Base-by-base conservation (phyloP, 2,113 vertebrate genomes). In the Nematolebias whitei region DNA sequence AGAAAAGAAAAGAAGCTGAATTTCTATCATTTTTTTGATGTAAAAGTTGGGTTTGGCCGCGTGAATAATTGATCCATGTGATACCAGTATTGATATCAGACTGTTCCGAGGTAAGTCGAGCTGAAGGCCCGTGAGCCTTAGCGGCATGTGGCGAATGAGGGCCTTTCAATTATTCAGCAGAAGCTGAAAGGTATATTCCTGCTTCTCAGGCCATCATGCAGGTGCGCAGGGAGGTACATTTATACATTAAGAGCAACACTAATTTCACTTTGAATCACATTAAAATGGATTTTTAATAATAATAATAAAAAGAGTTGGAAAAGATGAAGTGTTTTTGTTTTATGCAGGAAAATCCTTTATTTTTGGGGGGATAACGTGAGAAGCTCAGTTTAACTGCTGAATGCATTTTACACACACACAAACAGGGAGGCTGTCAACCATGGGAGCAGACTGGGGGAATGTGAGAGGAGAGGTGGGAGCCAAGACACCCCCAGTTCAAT, bases 401-500 rank as follows among this genome's bases (percentile, higher is more conserved):
- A 85, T n/a, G n/a, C n/a, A n/a, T n/a, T n/a, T n/a, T n/a, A 24
- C 43, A 39, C 52, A 45, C 19, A 22, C 26, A 26, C 55, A 43
- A 55, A 55, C 52, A 70, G 47, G 58, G 50, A 19, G 48, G 74
- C 62, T 82, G 74, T 74, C 75, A 67, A 66, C 45, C 18, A 35
- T 41, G 58, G 26, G 59, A 73, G 68, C 59, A 73, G 67, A 75
- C 60, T 76, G 62, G 51, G 84, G 74, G 82, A 82, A 82, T 81
- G 80, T 39, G 52, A 63, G 54, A 56, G 63, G 50, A 60, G 43
- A 67, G 29, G 59, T 19, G 53, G 85, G 90, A 90, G 68, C 87
- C 38, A 88, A 91, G 91, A 93, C 93, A 92, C 90, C 92, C 83
- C 71, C 71, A 43, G 91, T 90, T 98, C 86, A 95, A 98, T 98